Evolutionary conservation across 2,797 vertebrate species (phyloP).

Genomic region (Anabacerthia variegaticeps): DNA sequence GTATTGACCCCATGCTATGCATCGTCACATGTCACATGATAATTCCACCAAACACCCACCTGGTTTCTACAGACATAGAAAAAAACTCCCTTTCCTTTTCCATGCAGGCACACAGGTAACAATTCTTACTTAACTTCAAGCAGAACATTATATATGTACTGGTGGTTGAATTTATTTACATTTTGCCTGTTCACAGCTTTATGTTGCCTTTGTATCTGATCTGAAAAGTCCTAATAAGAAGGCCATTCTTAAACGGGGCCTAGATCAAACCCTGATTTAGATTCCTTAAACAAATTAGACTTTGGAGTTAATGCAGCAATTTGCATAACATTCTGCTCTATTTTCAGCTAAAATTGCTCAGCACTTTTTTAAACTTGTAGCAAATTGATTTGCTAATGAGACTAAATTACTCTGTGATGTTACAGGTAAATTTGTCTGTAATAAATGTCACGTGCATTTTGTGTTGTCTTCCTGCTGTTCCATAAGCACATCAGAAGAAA

Average conservation of each 20-base stretch:
- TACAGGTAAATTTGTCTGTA: conserved; percentile 47
- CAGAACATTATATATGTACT: not conserved
- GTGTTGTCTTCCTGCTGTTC: not conserved
- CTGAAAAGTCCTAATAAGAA: not conserved
- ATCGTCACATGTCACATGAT: not conserved
- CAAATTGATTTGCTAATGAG: conserved; percentile 62
- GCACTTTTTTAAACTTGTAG: conserved; percentile 47
- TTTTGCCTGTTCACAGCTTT: not conserved
- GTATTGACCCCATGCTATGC: not conserved
- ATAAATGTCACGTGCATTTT: not conserved
- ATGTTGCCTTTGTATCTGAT: not conserved
- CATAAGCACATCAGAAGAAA: not conserved
- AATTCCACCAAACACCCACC: not conserved
- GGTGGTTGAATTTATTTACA: not conserved
- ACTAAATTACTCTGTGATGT: conserved; percentile 49
- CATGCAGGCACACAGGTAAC: rapidly evolving
- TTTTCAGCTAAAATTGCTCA: conserved; percentile 67
- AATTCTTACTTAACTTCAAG: not conserved
- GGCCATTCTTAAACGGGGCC: conserved; percentile 2
- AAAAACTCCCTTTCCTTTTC: not conserved
- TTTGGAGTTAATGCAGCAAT: conserved; percentile 43
- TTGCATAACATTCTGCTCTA: conserved; percentile 49
- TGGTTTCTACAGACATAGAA: not conserved
- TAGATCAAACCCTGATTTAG: not conserved
- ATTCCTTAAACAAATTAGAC: conserved; percentile 52